Percentiles rank a stretch among this genome's conserved stretches.
Conservation (phyloP, 2,113 vertebrate species). For the Phalacrocorax brasilianus region DNA sequence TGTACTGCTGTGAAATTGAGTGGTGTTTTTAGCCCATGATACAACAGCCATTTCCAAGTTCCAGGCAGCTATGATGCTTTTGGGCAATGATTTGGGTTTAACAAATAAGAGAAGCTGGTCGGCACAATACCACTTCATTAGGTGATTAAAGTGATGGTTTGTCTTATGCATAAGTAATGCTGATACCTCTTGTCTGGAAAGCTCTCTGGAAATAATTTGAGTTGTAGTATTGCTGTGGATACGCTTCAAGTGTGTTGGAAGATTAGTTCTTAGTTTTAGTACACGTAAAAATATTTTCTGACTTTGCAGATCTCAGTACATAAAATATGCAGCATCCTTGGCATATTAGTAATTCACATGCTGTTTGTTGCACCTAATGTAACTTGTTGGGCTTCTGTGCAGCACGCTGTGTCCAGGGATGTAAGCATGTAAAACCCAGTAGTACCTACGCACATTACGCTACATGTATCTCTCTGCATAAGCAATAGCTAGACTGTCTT, state of each 20-base stretch:
- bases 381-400: neutral
- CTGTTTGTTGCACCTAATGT: neutral
- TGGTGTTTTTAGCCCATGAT: neutral
- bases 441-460: neutral
- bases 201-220: neutral
- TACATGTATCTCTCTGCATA: accelerated
- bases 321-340: neutral
- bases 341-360: neutral
- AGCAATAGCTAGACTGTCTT: neutral
- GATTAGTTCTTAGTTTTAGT: neutral
- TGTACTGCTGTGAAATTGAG: neutral
- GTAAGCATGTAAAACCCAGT: neutral
- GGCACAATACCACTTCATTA: neutral
- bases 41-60: neutral
- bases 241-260: neutral
- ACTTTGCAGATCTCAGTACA: neutral
- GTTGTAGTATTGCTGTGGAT: neutral
- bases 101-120: neutral
- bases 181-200: neutral
- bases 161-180: neutral
- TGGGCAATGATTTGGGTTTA: neutral
- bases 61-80: neutral
- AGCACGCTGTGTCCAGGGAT: neutral
- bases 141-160: neutral
- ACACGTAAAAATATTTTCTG: neutral